Base-by-base conservation (phyloP, 2,113 vertebrate species). In the Megaceryle torquata region DNA sequence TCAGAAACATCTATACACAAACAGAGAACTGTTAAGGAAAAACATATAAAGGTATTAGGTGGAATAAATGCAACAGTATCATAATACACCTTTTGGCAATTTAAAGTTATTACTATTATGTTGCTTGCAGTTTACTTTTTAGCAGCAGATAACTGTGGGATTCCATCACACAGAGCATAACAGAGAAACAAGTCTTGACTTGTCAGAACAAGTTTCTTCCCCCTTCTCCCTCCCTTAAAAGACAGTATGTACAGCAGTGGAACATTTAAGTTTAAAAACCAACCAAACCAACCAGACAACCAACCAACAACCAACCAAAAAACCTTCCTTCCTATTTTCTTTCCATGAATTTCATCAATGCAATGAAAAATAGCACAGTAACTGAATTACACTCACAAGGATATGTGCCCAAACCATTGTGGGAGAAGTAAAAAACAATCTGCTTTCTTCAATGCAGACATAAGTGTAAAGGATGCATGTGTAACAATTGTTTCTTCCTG, bases 61-160 rank as follows among this genome's bases (percentile, higher is more conserved):
- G 60, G 67, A 93, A 75, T 35, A 93, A 90, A 88, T 31, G 10
- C 29, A 93, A 56, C 37, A 64, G 7, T n/a, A 75, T 51, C 46
- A 28, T 22, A 83, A 65, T 29, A 88, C 7, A 90, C 7, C 19
- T 94, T 96, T 88, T 88, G 86, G 79, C 77, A 91, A 92, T 82
- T 91, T 39, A 21, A 93, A 91, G 33, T 86, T 86, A 76, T 60
- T 61, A 84, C 15, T 85, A 86, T 6, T 29, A 31, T 2, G 29
- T 44, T 75, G 44, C 57, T 81, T 79, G 39, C 22, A 75, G 74
- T 56, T 81, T 28, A 86, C 9, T 54, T 93, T 80, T 68, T 84
- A 84, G 83, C 77, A 96, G 91, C 89, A 92, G 60, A 0, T 25
- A 63, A 68, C 48, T 31, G 33, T 89, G 51, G 13, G 37, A 77